Base-by-base conservation (phyloP, 1,140 invertebrate species). In the Arctopsyche grandis region DNA sequence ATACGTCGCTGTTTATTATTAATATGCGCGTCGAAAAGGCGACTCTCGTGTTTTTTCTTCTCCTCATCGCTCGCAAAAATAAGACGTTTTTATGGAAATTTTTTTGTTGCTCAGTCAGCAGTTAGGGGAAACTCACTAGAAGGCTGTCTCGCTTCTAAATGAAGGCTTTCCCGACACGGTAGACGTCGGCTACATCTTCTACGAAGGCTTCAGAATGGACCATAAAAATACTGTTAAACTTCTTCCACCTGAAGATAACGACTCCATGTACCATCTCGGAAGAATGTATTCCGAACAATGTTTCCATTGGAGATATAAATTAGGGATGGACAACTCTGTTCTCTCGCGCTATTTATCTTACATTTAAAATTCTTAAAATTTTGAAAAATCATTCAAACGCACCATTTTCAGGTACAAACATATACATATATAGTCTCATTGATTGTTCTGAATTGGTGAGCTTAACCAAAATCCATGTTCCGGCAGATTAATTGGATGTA, bases 221-320 rank as follows among this genome's bases (percentile, higher is more conserved):
- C 60, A 70, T 77, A 77, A 77, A 77, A 75, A 69, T 69, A 77
- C 75, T 77, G 75, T 77, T 77, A 77, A 77, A 77, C 58, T 77
- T 46, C 60, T 44, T 69, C 60, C 38, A 58, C 58, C 75, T 48
- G 44, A 38, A 38, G 58, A 69, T 77, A 77, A 77, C 75, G 75
- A 77, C 43, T 16, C 24, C 14, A 69, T 69, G 58, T 69, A 9
- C n/a, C 38, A 26, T 16, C n/a, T 14, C 44, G 14, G 21, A 21
- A 66, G 60, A 66, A 66, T 22, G 21, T 38, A 22, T 21, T 14
- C 10, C 60, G 60, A 22, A 26, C n/a, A 66, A 21, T 21, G 21
- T 16, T 66, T 21, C 24, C n/a, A 16, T 26, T 21, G 60, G 1
- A 52, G 7, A 38, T 4, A 38, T 38, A 7, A 38, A n/a, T n/a